These are phyloP conservation scores for Lithophane socia DNA, from an alignment of 2,888 invertebrate species.

Conservation along the genomic window DNA sequence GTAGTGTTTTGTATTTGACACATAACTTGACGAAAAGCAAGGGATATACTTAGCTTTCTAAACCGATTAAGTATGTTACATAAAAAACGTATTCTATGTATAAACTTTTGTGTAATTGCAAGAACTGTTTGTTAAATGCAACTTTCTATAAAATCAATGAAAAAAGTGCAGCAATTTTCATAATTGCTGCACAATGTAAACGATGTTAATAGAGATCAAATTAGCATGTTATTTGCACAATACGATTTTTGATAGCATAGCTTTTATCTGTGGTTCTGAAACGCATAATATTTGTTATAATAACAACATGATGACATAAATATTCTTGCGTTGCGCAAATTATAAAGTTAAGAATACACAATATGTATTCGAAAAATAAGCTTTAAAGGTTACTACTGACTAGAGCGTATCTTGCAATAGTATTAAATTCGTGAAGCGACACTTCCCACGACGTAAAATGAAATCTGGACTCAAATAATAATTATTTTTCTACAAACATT, in stretches of 20 bases:
- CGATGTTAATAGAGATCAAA: conserved; percentile 31
- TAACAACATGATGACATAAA: neutral
- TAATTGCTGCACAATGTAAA: conserved; percentile 30
- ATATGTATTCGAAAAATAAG: conserved; percentile 29
- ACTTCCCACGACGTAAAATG: neutral
- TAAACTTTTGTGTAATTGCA: conserved; percentile 9
- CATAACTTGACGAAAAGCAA: neutral
- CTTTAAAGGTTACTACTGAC: conserved; percentile 39
- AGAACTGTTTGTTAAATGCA: conserved; percentile 5
- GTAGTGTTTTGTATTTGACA: conserved; percentile 26
- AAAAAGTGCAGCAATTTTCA: too few relatives aligned
- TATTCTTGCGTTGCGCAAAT: conserved; percentile 22
- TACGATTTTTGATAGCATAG: neutral
- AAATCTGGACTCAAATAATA: neutral
- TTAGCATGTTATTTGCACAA: conserved; percentile 46
- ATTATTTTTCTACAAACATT: neutral
- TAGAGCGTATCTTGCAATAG: neutral
- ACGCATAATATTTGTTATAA: neutral
- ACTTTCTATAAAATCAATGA: neutral
- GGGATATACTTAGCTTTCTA: conserved; percentile 16
- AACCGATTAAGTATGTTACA: conserved; percentile 1
- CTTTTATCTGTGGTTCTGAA: neutral
- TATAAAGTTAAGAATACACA: conserved; percentile 8
- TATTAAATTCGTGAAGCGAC: neutral
- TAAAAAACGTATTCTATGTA: neutral